Conservation (phyloP, 2,113 vertebrate genomes). For the Cheilinus undulatus region DNA sequence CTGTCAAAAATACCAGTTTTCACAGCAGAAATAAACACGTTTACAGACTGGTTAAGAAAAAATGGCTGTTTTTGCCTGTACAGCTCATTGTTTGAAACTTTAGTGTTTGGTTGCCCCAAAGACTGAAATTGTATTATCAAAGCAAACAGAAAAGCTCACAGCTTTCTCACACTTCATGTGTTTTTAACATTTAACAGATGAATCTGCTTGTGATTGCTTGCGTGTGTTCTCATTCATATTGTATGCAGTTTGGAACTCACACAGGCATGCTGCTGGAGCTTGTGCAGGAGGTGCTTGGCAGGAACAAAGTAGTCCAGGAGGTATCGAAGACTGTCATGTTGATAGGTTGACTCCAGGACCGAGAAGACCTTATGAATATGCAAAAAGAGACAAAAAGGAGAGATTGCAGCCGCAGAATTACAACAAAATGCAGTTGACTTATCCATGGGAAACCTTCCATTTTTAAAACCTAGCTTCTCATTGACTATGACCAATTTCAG, state of each 20-base stretch:
- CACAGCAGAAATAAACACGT: too few relatives aligned
- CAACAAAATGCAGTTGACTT: not conserved
- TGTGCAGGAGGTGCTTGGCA: constrained; percentile 92
- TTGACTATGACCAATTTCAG: constrained; percentile 14
- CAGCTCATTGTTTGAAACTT: not conserved
- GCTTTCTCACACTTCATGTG: constrained; percentile 12
- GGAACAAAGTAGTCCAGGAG: constrained; percentile 93
- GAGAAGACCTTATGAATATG: constrained; percentile 86
- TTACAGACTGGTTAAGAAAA: too few relatives aligned
- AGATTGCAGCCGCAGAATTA: not conserved
- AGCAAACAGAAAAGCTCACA: not conserved
- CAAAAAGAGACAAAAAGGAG: not conserved
- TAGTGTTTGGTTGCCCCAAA: not conserved
- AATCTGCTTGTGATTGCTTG: constrained; percentile 55
- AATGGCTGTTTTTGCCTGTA: too few relatives aligned
- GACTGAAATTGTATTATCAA: not conserved
- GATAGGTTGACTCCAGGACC: constrained; percentile 91
- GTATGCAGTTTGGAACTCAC: constrained; percentile 82
- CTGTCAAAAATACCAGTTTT: too few relatives aligned
- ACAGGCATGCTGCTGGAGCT: constrained; percentile 92
- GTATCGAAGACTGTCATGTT: constrained; percentile 91
- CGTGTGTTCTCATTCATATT: constrained; percentile 36
- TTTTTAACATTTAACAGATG: constrained; percentile 2
- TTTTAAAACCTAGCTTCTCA: not conserved
- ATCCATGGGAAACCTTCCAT: not conserved